phyloP scores from a whole-genome alignment of 1,140 invertebrate genomes.

The Reticulitermes speratus region DNA sequence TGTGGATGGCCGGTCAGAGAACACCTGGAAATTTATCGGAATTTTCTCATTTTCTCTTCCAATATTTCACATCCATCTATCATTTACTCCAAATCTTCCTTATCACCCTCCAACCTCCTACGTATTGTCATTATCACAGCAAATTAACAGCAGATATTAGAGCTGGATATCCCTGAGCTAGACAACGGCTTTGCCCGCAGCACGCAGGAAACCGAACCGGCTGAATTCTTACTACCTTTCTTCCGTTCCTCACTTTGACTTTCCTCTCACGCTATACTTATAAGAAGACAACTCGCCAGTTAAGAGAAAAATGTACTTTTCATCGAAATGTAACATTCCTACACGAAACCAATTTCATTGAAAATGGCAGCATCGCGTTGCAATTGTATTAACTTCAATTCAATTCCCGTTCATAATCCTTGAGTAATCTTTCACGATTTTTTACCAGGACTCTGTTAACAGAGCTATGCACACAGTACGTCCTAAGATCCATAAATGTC shows the following conservation, averaged over 20 bases:
- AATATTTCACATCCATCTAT: too few species aligned
- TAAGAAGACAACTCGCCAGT: constrained; percentile 1
- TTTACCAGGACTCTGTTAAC: neutral
- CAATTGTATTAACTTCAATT: neutral
- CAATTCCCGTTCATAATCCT: neutral
- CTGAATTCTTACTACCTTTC: neutral
- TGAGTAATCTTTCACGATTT: neutral
- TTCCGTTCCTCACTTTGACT: neutral
- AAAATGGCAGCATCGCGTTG: neutral
- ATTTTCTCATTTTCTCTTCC: too few species aligned
- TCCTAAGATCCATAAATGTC: too few species aligned
- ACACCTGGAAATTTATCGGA: too few species aligned
- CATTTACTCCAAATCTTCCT: too few species aligned
- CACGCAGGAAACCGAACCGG: neutral
- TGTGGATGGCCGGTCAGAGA: too few species aligned
- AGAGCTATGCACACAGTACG: too few species aligned
- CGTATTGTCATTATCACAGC: too few species aligned
- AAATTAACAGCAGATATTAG: too few species aligned
- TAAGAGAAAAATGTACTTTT: neutral
- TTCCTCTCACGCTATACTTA: neutral
- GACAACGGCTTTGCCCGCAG: neutral
- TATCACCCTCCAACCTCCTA: too few species aligned
- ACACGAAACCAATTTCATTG: constrained; percentile 12
- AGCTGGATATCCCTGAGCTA: neutral
- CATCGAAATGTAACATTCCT: neutral